These are phyloP conservation scores for Drosophila tsacasi DNA, from an alignment of 1,140 invertebrate genomes.

Conservation along the genomic window DNA sequence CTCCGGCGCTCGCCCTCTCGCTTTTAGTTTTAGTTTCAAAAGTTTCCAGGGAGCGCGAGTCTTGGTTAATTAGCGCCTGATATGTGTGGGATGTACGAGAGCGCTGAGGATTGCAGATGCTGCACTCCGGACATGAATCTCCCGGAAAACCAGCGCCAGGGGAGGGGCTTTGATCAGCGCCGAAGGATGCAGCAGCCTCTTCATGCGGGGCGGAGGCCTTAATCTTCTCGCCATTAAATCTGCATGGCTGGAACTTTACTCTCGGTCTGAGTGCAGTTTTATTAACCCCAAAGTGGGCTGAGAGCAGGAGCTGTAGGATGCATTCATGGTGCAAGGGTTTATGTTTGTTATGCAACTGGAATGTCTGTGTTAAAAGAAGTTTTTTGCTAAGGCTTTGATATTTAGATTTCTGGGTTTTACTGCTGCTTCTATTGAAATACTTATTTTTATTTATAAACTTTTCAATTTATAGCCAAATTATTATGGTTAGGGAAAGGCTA, in stretches of 20 bases:
- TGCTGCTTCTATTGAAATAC: neutral
- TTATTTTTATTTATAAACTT: neutral
- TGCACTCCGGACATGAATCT: conserved; percentile 9
- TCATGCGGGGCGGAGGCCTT: neutral
- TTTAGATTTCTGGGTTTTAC: neutral
- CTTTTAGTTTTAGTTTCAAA: conserved; percentile 69
- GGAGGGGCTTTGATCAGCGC: conserved; percentile 2
- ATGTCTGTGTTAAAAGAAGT: neutral
- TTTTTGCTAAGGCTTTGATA: neutral
- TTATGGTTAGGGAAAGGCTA: neutral
- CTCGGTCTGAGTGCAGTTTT: neutral
- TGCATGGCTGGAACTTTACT: conserved; percentile 11
- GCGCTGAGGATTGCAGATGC: conserved; percentile 13
- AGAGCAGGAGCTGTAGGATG: neutral
- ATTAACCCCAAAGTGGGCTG: neutral
- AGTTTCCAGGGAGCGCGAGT: conserved; percentile 47
- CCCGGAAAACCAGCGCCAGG: neutral
- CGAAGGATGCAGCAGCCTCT: neutral
- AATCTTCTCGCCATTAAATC: conserved; percentile 8
- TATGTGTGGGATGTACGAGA: conserved; percentile 40
- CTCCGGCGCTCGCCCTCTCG: conserved; percentile 38
- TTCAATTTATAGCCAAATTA: neutral
- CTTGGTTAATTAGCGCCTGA: conserved; percentile 71
- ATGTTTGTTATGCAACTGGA: neutral
- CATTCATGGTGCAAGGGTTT: conserved; percentile 1